A percentile compares a stretch with the other conserved stretches of the same genome.
Conservation (phyloP, 2,888 invertebrate genomes). For the Himalopsyche kuldschensis region DNA sequence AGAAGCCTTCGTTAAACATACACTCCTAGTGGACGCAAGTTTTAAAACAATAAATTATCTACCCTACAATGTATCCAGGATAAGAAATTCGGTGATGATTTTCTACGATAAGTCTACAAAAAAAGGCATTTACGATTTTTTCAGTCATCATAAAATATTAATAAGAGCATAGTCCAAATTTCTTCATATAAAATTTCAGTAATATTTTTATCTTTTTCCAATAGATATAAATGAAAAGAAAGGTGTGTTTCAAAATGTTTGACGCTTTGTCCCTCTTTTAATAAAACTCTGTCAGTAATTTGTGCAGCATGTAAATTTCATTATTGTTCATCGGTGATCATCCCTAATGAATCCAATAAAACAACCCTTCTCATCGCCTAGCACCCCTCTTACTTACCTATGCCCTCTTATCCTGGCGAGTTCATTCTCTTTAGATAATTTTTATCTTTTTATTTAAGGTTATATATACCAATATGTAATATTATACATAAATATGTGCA, state of each 20-base stretch:
- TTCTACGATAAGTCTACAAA: too few species aligned
- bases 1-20: neutral
- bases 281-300: neutral
- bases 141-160: too few species aligned
- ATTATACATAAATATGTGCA: too few species aligned
- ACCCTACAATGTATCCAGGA: too few species aligned
- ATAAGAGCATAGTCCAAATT: too few species aligned
- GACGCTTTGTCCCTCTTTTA: neutral
- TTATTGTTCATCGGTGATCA: slow-evolving; percentile 28
- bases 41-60: neutral
- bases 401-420: neutral
- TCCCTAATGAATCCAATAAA: slow-evolving; percentile 39
- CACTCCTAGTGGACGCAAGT: neutral
- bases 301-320: slow-evolving; percentile 28
- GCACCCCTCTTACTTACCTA: neutral
- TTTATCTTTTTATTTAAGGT: neutral
- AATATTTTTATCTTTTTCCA: too few species aligned
- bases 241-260: neutral
- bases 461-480: too few species aligned
- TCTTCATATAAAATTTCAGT: too few species aligned
- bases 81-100: too few species aligned
- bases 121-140: too few species aligned
- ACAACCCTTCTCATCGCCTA: slow-evolving; percentile 8
- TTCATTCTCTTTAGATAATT: neutral
- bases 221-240: too few species aligned